phyloP scores from a whole-genome alignment of 2,888 invertebrate species.

The Xestia sexstrigata region DNA sequence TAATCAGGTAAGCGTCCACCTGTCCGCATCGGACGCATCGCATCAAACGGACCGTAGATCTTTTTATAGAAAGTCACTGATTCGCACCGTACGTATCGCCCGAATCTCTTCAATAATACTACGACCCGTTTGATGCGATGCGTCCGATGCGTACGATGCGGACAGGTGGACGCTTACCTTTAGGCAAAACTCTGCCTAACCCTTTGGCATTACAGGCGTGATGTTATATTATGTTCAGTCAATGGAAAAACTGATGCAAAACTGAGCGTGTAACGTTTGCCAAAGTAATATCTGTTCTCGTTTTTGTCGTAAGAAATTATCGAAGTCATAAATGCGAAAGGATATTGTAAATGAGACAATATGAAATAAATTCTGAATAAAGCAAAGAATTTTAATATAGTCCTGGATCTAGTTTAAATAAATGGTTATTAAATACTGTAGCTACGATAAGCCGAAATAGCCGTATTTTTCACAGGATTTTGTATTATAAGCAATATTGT shows the following conservation, averaged over 20 bases:
- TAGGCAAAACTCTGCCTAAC: too few species aligned
- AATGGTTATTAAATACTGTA: slow-evolving; percentile 11
- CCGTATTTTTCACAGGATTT: slow-evolving; percentile 17
- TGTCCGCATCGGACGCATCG: too few species aligned
- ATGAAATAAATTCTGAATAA: slow-evolving; percentile 5
- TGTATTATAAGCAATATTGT: slow-evolving; percentile 20
- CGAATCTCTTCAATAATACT: too few species aligned
- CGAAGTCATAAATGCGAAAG: not conserved
- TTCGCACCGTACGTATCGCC: too few species aligned
- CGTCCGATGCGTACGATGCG: too few species aligned
- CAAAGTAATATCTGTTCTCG: not conserved
- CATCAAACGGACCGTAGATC: too few species aligned
- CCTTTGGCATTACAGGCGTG: too few species aligned
- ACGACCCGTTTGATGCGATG: too few species aligned
- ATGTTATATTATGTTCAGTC: too few species aligned
- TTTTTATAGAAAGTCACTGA: too few species aligned
- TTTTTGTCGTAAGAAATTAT: not conserved
- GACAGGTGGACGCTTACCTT: too few species aligned
- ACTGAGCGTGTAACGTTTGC: not conserved
- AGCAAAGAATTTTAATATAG: slow-evolving; percentile 29
- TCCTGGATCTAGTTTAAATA: slow-evolving; percentile 21
- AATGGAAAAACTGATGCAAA: not conserved
- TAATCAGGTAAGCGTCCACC: too few species aligned
- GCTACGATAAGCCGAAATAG: not conserved
- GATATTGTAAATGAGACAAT: slow-evolving; percentile 1